Evolutionary conservation across 2,113 vertebrate genomes (phyloP), one percentile per base, ranked within the genome.

Genomic region (Semicossyphus pulcher): DNA sequence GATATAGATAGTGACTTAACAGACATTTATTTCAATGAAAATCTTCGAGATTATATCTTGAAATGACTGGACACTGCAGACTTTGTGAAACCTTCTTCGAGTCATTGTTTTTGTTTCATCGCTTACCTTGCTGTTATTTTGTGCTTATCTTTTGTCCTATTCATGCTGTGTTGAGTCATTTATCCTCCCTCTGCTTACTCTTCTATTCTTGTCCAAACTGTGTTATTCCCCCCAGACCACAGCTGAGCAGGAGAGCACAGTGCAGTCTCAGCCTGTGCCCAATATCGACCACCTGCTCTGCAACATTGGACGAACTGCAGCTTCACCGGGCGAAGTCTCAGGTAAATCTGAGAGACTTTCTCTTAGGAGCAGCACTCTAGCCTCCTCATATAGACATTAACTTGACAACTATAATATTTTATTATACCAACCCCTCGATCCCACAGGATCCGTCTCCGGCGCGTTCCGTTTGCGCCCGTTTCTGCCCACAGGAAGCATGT

Each of bases 261-360:
- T 99, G 94, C 95, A 98, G 74, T 97, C 96, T 86, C 97, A 99
- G 94, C 97, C 98, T 89, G 96, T 99, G 93, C 98, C 98, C 89
- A 99, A 98, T 93, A 99, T 99, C 89, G 97, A 99, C 95, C 98
- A 99, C 91, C 95, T 99, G 93, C 97, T 99, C 92, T 95, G 94
- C 90, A 99, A 99, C 95, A 99, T 99, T 78, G 97, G 97, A 91
- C 95, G 97, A 80, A 97, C 96, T 10, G 92, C 95, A 81, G 84
- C 94, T 21, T 94, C 96, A 80, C 95, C 96, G 4, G 97, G 96
- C 85, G 97, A 99, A 90, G 96, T 98, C 91, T 99, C 98, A 96
- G 98, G 98, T 99, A 98, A 97, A 93, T 59, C 65, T 49, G 12
- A 26, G 32, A 53, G 25, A 25, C 29, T 76, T 39, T 41, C 36